Percentiles rank a stretch among this genome's conserved stretches.
phyloP scores from a whole-genome alignment of 2,888 invertebrate genomes.

The Caenorhabditis zanzibari region DNA sequence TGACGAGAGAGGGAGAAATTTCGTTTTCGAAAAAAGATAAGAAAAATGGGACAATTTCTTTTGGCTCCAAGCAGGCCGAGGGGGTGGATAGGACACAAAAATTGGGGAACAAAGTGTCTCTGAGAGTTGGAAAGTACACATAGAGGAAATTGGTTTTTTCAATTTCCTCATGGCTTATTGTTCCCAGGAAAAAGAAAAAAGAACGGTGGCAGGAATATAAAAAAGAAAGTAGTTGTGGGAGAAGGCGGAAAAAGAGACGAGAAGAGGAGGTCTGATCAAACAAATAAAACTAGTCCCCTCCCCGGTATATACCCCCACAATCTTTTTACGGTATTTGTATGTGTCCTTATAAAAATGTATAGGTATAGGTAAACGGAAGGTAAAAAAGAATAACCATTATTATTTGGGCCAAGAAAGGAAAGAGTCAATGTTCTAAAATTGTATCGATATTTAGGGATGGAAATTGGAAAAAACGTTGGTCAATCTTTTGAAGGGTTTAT shows the following conservation, averaged over 20 bases:
- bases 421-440: too few relatives aligned
- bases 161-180: background rate
- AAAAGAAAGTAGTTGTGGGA: background rate
- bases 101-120: background rate
- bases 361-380: background rate
- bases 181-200: background rate
- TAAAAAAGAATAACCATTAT: too few relatives aligned
- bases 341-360: background rate
- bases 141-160: background rate
- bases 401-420: too few relatives aligned
- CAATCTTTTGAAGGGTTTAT: too few relatives aligned
- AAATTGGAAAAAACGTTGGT: too few relatives aligned
- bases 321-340: conserved; percentile 15
- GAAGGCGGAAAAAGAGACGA: background rate
- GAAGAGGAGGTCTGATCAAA: conserved; percentile 43
- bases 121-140: background rate
- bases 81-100: too few relatives aligned
- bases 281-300: conserved; percentile 48
- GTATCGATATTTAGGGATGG: too few relatives aligned
- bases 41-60: background rate
- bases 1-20: background rate
- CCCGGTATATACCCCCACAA: conserved; percentile 4
- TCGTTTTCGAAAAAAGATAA: background rate
- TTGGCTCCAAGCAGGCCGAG: background rate
- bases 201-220: conserved; percentile 15